Base-by-base conservation (phyloP, 2,888 invertebrate species). In the Eristalis intricaria region DNA sequence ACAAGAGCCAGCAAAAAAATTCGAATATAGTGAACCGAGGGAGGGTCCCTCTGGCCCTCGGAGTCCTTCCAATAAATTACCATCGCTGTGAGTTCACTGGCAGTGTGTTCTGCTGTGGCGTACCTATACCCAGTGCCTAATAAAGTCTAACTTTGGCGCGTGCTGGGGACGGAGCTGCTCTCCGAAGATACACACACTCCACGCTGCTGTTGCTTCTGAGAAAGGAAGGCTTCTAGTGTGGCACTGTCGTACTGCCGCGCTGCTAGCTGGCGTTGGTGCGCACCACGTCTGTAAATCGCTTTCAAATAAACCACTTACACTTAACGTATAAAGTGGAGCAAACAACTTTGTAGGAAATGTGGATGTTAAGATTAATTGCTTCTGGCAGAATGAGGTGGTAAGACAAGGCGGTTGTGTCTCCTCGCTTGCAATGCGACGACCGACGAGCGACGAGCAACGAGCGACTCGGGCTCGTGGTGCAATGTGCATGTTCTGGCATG, bases 351-450 rank as follows among this genome's bases (percentile, higher is more conserved):
- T 82, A 70, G 77, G 69, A 85, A 82, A 77, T 69, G 82, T 86
- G 82, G 77, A 86, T 86, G 77, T 77, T 64, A 86, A 86, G 86
- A 86, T 86, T 86, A 86, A 86, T 83, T 83, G 86, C 86, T 86
- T 78, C 40, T 86, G 83, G 83, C 78, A 86, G 74, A 58, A 71
- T 40, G 58, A 77, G 78, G 83, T 74, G 78, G 86, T 78, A 83
- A 83, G 86, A 83, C 83, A 83, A 70, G 83, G 86, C 85, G 64
- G 85, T 73, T 77, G 77, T 82, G 50, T 50, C 50, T 50, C 73
- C 26, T 26, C 26, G 26, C 26, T 81, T 73, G 68, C 76, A 76
- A n/a, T 40, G 64, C 43, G 56, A 65, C 32, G 4, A 26, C 2
- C 1, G 26, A 26, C 56, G n/a, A n/a, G n/a, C n/a, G n/a, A n/a